These are phyloP conservation scores for Cotesia vestalis DNA, from an alignment of 1,140 invertebrate genomes.

Conservation along the genomic window DNA sequence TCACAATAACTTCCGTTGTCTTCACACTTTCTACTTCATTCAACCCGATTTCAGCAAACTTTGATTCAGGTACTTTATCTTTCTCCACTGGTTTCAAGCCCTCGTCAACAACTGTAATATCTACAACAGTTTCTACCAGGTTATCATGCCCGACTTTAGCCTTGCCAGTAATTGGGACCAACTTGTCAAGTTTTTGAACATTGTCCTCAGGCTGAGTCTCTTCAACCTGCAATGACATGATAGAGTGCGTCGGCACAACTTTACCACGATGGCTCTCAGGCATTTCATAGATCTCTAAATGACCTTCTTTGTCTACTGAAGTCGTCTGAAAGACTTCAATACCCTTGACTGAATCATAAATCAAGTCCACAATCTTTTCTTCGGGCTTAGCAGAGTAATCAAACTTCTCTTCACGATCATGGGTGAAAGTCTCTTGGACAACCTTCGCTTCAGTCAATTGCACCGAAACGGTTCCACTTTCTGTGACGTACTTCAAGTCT, in stretches of 20 bases:
- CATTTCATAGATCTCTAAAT: conserved; percentile 61
- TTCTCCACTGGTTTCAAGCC: conserved; percentile 49
- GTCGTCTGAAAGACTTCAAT: conserved; percentile 67
- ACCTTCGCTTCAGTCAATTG: conserved; percentile 69
- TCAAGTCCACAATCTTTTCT: conserved; percentile 55
- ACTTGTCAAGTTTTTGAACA: conserved; percentile 60
- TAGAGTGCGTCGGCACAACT: conserved; percentile 64
- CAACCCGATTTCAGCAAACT: conserved; percentile 63
- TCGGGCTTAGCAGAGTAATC: conserved; percentile 55
- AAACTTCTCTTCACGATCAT: conserved; percentile 66
- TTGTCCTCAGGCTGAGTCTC: conserved; percentile 68
- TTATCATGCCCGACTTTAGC: conserved; percentile 64
- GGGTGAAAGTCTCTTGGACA: conserved; percentile 65
- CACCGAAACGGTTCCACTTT: conserved; percentile 64
- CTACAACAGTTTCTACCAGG: conserved; percentile 66
- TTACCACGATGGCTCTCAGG: conserved; percentile 69
- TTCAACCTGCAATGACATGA: conserved; percentile 70
- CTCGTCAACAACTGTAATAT: conserved; percentile 67
- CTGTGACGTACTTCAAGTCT: conserved; percentile 66
- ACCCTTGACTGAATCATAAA: conserved; percentile 62
- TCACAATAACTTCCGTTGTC: conserved; percentile 65
- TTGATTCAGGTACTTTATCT: conserved; percentile 57
- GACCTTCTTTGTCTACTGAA: conserved; percentile 69
- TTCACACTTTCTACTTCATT: conserved; percentile 66
- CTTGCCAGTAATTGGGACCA: conserved; percentile 50